Evolutionary conservation across 2,888 invertebrate genomes (phyloP), one percentile per base, ranked within the genome.

Genomic region (Apamea sordens): DNA sequence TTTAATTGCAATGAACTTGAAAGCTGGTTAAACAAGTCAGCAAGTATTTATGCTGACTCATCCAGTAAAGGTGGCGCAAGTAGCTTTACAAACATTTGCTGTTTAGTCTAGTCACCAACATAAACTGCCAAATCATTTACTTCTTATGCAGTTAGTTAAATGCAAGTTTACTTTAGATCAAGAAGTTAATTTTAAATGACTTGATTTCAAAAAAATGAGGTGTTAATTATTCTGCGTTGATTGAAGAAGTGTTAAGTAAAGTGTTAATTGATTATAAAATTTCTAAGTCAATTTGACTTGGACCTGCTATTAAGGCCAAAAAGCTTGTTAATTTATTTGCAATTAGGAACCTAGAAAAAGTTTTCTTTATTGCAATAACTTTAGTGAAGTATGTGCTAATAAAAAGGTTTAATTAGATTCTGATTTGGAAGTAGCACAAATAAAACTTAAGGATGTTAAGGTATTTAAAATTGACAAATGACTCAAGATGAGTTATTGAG

Each of bases 11-110:
- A 41, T 82, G 73, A 81, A 80, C 76, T 82, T 81, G 61, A 83
- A 79, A 77, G 78, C 73, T 69, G 79, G 79, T 75, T 74, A 68
- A 32, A 77, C 73, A 71, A 78, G 76, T 81, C 74, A 67, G 36
- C 69, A 65, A 84, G 41, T 83, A 79, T 76, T 78, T 74, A 77
- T 80, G 81, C 84, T 82, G 75, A 79, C 77, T 85, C 80, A 77
- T 83, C 65, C 32, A 73, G 65, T 74, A 70, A 36, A 75, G 76
- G 68, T 68, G 50, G 65, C 77, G 65, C 61, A 80, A 86, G 83
- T 80, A 44, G 76, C 44, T 83, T 32, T 18, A 44, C 73, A 85
- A 83, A 85, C 41, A 84, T 77, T 64, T 72, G 11, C 65, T 63
- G 47, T 75, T 85, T 80, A 65, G 61, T 65, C 47, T 53, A 63